These are phyloP conservation scores for Ostrea edulis DNA, from an alignment of 1,140 invertebrate species.

Conservation along the genomic window DNA sequence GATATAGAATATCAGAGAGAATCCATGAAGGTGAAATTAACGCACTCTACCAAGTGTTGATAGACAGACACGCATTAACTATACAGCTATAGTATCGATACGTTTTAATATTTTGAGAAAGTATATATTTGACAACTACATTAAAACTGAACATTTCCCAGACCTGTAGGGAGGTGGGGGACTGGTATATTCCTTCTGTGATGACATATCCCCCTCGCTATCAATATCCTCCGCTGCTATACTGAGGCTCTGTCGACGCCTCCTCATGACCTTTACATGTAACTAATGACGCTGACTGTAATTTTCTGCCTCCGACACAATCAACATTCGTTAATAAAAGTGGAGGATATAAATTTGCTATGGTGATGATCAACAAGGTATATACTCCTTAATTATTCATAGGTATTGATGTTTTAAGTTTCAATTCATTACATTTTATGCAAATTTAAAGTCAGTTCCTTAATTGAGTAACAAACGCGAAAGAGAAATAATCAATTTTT, in stretches of 20 bases:
- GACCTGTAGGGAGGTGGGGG: conserved; percentile 2
- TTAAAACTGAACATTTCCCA: neutral
- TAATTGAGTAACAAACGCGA: neutral
- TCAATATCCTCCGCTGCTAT: neutral
- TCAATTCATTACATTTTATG: conserved; percentile 20
- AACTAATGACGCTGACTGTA: neutral
- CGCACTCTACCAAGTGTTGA: no score
- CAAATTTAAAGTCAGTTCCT: conserved; percentile 1
- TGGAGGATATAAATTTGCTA: neutral
- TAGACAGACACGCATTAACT: no score
- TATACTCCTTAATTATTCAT: conserved; percentile 1
- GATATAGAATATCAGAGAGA: no score
- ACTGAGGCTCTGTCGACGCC: neutral
- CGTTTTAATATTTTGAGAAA: no score
- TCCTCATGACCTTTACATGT: neutral
- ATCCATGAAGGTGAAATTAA: no score
- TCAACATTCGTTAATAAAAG: neutral
- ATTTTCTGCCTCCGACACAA: neutral
- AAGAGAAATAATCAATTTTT: conserved; percentile 4
- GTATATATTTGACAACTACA: neutral
- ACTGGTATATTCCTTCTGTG: neutral
- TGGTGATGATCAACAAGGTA: neutral
- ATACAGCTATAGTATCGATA: no score
- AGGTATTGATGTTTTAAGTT: conserved; percentile 8
- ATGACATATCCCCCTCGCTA: neutral